A percentile compares a stretch with the other conserved stretches of the same genome.
These are phyloP conservation scores for Liolophura sinensis DNA, from an alignment of 1,140 invertebrate genomes.

Conservation along the genomic window DNA sequence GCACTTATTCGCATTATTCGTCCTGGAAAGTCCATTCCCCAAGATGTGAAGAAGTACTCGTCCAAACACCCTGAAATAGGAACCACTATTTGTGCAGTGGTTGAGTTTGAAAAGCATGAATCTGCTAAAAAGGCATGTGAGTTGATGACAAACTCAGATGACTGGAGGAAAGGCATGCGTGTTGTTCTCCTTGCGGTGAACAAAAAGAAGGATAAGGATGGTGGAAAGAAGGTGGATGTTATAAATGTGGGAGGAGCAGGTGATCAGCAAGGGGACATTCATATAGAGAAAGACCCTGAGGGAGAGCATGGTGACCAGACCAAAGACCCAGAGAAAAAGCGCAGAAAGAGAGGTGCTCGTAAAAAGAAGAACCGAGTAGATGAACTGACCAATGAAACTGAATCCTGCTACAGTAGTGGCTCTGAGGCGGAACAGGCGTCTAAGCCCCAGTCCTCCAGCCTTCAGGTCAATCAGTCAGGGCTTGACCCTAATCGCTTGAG, in stretches of 20 bases:
- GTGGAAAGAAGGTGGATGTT: slow-evolving; percentile 1
- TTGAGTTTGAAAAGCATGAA: slow-evolving; percentile 87
- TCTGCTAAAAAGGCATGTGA: slow-evolving; percentile 79
- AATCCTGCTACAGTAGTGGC: slow-evolving; percentile 49
- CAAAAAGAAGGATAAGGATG: slow-evolving; percentile 37
- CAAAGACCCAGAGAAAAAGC: slow-evolving; percentile 40
- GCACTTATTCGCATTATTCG: slow-evolving; percentile 81
- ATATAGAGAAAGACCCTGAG: slow-evolving; percentile 11
- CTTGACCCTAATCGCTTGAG: slow-evolving; percentile 33
- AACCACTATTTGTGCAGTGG: slow-evolving; percentile 81
- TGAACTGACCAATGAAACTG: slow-evolving; percentile 41
- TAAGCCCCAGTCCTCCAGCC: slow-evolving; percentile 12
- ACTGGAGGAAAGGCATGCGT: slow-evolving; percentile 63
- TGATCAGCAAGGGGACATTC: slow-evolving; percentile 36
- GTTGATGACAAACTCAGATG: slow-evolving; percentile 52
- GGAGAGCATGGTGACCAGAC: slow-evolving; percentile 29
- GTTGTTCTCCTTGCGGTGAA: slow-evolving; percentile 52
- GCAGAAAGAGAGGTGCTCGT: slow-evolving; percentile 34
- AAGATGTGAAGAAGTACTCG: slow-evolving; percentile 85
- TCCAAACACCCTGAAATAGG: slow-evolving; percentile 85
- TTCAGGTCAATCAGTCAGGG: slow-evolving; percentile 9
- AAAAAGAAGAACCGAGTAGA: slow-evolving; percentile 47
- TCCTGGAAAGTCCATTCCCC: slow-evolving; percentile 83
- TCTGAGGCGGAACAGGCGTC: slow-evolving; percentile 44
- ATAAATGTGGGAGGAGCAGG: background rate